These are phyloP conservation scores for Drosophila vallismaia DNA, from an alignment of 2,888 invertebrate genomes.

Conservation along the genomic window DNA sequence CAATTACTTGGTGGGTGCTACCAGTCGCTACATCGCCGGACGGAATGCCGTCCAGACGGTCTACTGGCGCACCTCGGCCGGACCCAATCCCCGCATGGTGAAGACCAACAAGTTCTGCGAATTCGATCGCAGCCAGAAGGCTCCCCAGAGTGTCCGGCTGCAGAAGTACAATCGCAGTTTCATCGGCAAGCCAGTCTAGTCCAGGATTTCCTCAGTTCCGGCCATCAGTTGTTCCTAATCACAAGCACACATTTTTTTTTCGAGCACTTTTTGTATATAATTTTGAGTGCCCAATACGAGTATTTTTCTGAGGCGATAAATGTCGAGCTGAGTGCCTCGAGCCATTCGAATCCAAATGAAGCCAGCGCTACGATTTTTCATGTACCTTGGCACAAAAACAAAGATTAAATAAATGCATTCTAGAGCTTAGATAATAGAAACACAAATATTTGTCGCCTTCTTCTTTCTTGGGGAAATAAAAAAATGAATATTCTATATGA, in stretches of 20 bases:
- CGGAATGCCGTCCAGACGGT: conserved; percentile 90
- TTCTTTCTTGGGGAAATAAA: not conserved
- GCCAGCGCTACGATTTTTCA: conserved; percentile 37
- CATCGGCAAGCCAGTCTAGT: conserved; percentile 45
- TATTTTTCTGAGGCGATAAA: conserved; percentile 33
- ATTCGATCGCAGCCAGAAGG: conserved; percentile 85
- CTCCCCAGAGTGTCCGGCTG: conserved; percentile 84
- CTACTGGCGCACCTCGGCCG: conserved; percentile 87
- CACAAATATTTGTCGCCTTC: conserved; percentile 10
- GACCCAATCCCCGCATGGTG: conserved; percentile 85
- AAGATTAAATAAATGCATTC: conserved; percentile 44
- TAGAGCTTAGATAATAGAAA: conserved; percentile 33
- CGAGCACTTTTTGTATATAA: conserved; percentile 39
- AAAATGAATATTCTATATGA: not conserved
- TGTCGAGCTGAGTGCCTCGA: conserved; percentile 1
- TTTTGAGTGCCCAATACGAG: conserved; percentile 15
- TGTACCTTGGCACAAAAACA: conserved; percentile 45
- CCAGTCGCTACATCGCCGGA: conserved; percentile 89
- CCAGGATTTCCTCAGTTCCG: conserved; percentile 9
- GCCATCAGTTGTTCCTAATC: conserved; percentile 42
- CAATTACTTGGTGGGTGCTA: conserved; percentile 87
- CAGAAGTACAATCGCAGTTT: conserved; percentile 76
- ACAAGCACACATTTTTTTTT: conserved; percentile 5
- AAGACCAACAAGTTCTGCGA: conserved; percentile 86
- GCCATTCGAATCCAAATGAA: conserved; percentile 29